Evolutionary conservation across 2,888 invertebrate species (phyloP).

Genomic region (Digitonthophagus gazella): DNA sequence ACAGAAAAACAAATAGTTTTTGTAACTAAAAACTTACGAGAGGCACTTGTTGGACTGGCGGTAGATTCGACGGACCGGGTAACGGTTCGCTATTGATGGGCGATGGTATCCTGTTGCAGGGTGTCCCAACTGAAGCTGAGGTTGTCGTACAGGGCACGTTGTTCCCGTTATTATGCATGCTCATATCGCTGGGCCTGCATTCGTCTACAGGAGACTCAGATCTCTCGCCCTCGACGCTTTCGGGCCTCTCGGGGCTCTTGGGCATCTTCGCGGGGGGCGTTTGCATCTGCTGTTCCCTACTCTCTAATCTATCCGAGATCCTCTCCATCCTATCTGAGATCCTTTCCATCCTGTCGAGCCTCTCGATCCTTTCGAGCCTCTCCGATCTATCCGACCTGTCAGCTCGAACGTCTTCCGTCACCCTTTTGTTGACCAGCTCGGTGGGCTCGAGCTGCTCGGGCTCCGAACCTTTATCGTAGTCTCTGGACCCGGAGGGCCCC

Average conservation of each 20-base stretch:
- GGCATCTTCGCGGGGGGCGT: conserved; percentile 36
- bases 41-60: conserved; percentile 86
- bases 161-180: conserved; percentile 54
- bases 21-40: no score
- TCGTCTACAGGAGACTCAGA: conserved; percentile 40
- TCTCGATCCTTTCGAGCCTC: neutral
- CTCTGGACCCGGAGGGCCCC: conserved; percentile 54
- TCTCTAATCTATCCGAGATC: conserved; percentile 20
- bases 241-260: conserved; percentile 36
- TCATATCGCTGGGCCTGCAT: conserved; percentile 59
- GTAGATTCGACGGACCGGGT: conserved; percentile 80
- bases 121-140: conserved; percentile 55
- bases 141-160: conserved; percentile 41
- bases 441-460: conserved; percentile 50
- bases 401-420: conserved; percentile 18
- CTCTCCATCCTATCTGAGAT: conserved; percentile 29
- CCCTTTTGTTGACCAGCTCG: conserved; percentile 45
- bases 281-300: conserved; percentile 26
- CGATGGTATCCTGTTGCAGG: conserved; percentile 60
- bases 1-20: no score
- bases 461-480: conserved; percentile 48
- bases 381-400: neutral
- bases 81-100: conserved; percentile 67
- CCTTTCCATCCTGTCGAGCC: neutral
- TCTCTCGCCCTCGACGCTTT: conserved; percentile 38